Conservation (phyloP, 2,888 invertebrate species). For the Antitype chi region DNA sequence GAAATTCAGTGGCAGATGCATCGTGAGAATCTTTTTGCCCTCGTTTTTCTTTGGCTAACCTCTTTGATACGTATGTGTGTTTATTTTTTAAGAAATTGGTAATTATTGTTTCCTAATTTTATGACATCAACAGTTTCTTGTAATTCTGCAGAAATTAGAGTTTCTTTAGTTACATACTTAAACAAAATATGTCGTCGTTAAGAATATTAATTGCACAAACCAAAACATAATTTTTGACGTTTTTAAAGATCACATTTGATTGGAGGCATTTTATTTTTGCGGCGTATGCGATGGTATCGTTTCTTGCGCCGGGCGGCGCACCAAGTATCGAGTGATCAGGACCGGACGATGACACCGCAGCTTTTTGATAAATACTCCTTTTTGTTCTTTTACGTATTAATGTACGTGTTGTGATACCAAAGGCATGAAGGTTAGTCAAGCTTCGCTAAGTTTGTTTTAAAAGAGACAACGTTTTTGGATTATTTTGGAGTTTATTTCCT, state of each 20-base stretch:
- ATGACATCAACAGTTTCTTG: neutral
- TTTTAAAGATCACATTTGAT: constrained; percentile 64
- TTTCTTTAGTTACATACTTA: constrained; percentile 42
- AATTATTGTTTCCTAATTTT: constrained; percentile 9
- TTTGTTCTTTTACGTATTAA: constrained; percentile 82
- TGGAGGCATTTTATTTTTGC: constrained; percentile 62
- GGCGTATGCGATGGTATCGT: constrained; percentile 64
- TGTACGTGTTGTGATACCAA: constrained; percentile 83
- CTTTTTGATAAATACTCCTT: constrained; percentile 83
- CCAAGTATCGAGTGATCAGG: constrained; percentile 81
- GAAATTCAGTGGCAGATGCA: constrained; percentile 9
- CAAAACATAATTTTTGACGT: constrained; percentile 56
- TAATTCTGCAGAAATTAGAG: constrained; percentile 20
- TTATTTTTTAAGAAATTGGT: neutral
- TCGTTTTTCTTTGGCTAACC: neutral
- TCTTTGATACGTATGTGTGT: neutral
- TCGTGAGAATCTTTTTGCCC: constrained; percentile 29
- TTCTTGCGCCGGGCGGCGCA: constrained; percentile 64
- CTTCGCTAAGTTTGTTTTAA: constrained; percentile 23
- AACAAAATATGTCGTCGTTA: constrained; percentile 36
- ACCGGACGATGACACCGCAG: constrained; percentile 86
- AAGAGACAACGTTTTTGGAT: neutral
- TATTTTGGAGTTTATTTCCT: neutral
- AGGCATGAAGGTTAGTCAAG: constrained; percentile 52
- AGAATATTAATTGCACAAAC: constrained; percentile 54